Percentiles rank a stretch among this genome's conserved stretches.
Conservation (phyloP, 2,113 vertebrate species). For the Upupa epops region DNA sequence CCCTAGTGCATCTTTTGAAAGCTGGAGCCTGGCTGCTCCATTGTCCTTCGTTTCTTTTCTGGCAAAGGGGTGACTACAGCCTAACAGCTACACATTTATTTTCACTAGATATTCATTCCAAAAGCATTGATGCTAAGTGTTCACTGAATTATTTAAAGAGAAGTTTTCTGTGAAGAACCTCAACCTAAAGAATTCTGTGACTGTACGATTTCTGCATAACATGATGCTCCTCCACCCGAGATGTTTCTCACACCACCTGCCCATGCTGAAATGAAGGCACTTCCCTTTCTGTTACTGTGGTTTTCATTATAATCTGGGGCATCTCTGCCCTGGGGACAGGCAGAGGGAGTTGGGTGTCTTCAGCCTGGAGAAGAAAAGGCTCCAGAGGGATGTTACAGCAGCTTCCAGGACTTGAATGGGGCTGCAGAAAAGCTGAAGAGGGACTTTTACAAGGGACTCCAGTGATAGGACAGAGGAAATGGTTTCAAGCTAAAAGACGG, state of each 20-base stretch:
- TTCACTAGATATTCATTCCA: not conserved
- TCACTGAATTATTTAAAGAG: not conserved
- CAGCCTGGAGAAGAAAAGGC: too few relatives aligned
- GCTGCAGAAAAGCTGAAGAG: too few relatives aligned
- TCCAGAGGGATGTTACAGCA: too few relatives aligned
- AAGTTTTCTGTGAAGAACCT: not conserved
- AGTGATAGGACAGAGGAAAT: too few relatives aligned
- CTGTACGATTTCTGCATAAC: too few relatives aligned
- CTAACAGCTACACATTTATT: not conserved
- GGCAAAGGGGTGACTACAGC: not conserved
- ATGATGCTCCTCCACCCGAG: rapidly evolving
- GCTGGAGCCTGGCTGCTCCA: not conserved
- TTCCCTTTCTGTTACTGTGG: not conserved
- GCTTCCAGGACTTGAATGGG: too few relatives aligned
- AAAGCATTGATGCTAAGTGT: not conserved
- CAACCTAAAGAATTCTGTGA: too few relatives aligned
- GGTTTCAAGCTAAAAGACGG: too few relatives aligned
- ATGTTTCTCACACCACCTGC: not conserved
- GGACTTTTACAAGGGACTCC: too few relatives aligned
- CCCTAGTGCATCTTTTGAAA: not conserved
- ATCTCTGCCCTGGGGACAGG: too few relatives aligned
- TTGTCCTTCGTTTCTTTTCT: not conserved
- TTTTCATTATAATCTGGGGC: too few relatives aligned
- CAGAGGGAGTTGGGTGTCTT: too few relatives aligned
- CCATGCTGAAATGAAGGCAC: not conserved